Evolutionary conservation across 2,797 vertebrate species (phyloP).

Genomic region (Periparus ater): DNA sequence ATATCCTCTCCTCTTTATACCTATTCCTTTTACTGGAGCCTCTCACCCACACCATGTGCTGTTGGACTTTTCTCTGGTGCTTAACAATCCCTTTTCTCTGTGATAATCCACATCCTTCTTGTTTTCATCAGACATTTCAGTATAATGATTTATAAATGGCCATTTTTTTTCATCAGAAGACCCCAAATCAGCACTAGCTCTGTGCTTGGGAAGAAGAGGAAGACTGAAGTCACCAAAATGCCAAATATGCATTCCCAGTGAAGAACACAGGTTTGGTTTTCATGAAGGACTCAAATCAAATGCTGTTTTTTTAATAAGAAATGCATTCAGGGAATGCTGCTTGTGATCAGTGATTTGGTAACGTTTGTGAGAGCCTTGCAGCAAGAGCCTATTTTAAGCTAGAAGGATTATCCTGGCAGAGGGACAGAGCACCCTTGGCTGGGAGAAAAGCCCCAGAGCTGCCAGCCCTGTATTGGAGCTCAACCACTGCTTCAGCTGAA

Average conservation of each 20-base stretch:
- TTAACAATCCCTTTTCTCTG: neutral
- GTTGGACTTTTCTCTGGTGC: neutral
- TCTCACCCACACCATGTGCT: neutral
- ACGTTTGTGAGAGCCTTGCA: neutral
- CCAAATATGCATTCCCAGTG: neutral
- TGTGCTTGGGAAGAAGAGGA: neutral
- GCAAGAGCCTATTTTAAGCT: neutral
- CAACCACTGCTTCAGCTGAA: neutral
- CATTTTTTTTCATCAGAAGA: neutral
- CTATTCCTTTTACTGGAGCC: neutral
- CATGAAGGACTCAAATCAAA: neutral
- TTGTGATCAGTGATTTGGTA: neutral
- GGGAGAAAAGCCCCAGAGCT: neutral
- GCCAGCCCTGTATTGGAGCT: neutral
- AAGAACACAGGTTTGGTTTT: neutral
- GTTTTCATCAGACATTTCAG: neutral
- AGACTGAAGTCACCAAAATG: neutral
- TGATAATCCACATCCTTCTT: neutral
- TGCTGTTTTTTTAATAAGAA: neutral
- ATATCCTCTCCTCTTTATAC: neutral
- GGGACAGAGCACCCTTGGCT: neutral
- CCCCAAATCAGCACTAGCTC: neutral
- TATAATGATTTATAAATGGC: neutral
- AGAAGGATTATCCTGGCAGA: neutral
- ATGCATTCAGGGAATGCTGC: neutral